phyloP scores from a whole-genome alignment of 2,113 vertebrate species.

The Sebastes fasciatus region DNA sequence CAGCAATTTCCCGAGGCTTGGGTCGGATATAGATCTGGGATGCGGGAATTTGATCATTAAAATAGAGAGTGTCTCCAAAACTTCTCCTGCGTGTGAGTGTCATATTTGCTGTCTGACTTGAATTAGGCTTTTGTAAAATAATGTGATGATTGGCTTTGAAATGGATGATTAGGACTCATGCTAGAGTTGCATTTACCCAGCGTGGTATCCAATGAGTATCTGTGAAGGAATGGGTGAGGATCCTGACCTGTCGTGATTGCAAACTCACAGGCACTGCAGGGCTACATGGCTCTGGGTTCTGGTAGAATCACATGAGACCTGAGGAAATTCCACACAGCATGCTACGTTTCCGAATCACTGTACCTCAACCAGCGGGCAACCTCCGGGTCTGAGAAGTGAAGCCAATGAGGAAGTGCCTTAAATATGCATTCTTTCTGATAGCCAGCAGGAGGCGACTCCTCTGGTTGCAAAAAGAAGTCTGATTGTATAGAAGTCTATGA shows the following conservation, averaged over 20 bases:
- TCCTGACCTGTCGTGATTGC: neutral
- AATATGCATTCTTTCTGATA: too few relatives aligned
- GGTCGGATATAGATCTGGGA: slow-evolving; percentile 30
- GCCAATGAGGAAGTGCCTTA: too few relatives aligned
- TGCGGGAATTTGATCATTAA: slow-evolving; percentile 40
- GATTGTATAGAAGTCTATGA: too few relatives aligned
- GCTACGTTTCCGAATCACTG: neutral
- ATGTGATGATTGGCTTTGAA: slow-evolving; percentile 21
- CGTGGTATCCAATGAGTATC: slow-evolving; percentile 5
- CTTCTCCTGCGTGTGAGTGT: slow-evolving; percentile 14
- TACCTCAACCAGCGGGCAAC: neutral
- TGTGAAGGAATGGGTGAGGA: slow-evolving; percentile 2
- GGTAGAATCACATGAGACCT: slow-evolving; percentile 25
- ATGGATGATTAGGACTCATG: neutral
- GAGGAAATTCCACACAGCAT: slow-evolving; percentile 34
- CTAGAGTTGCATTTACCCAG: slow-evolving; percentile 2
- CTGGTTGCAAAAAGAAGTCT: too few relatives aligned
- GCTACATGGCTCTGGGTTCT: neutral
- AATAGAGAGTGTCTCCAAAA: slow-evolving; percentile 12
- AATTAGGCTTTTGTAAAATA: slow-evolving; percentile 22
- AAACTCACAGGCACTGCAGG: neutral
- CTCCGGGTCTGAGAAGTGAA: too few relatives aligned
- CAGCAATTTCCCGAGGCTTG: slow-evolving; percentile 26
- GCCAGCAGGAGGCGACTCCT: too few relatives aligned
- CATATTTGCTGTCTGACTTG: slow-evolving; percentile 35